A percentile compares a stretch with the other conserved stretches of the same genome.
Evolutionary conservation across 35 echinoderm and acorn worm genomes (phyloP).

Genomic region (Heliocidaris erythrogramma): DNA sequence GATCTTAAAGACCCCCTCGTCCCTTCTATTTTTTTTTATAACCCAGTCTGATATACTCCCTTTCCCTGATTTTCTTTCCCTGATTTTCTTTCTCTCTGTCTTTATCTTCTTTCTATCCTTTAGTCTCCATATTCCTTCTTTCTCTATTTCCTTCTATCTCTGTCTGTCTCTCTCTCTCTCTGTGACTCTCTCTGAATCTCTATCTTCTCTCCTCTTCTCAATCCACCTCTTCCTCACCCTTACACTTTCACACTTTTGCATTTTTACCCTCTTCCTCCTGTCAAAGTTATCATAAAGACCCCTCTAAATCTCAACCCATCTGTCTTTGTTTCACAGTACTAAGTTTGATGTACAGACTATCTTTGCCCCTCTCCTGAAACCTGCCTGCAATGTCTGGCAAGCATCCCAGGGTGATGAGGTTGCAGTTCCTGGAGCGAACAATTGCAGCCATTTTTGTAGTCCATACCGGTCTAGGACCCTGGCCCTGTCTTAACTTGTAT

Average conservation of each 20-base stretch:
- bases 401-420: background rate
- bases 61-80: background rate
- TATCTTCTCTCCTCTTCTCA: background rate
- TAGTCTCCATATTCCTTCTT: background rate
- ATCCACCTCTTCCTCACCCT: background rate
- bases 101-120: background rate
- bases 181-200: background rate
- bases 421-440: background rate
- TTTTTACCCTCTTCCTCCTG: background rate
- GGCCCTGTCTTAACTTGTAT: no score
- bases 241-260: background rate
- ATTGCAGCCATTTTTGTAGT: background rate
- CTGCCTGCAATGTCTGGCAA: background rate
- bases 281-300: background rate
- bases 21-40: no score
- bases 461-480: no score
- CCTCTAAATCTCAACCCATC: background rate
- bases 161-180: background rate
- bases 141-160: background rate
- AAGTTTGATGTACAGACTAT: background rate
- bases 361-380: background rate
- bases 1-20: no score
- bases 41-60: background rate
- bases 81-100: background rate
- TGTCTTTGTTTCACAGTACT: background rate